Conservation (phyloP, 2,888 invertebrate genomes). For the Aphidius colemani region DNA sequence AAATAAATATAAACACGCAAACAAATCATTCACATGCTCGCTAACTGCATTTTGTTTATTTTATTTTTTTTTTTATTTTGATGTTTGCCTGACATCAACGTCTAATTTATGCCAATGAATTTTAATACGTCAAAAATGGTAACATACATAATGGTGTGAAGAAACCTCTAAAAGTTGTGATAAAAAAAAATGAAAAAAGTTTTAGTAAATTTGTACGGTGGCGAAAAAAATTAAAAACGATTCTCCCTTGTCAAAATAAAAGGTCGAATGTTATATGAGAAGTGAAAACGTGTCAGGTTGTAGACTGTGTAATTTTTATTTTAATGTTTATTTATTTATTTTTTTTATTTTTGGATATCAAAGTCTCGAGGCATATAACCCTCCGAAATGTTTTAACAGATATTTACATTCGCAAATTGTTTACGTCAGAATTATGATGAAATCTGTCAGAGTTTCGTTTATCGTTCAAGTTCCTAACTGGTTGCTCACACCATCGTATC, state of each 20-base stretch:
- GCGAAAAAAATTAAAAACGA: slow-evolving; percentile 9
- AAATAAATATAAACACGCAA: too few species aligned
- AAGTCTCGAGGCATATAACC: slow-evolving; percentile 5
- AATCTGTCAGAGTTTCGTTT: slow-evolving; percentile 56
- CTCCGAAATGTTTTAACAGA: slow-evolving; percentile 52
- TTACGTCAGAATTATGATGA: slow-evolving; percentile 56
- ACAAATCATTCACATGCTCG: too few species aligned
- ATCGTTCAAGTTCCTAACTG: slow-evolving; percentile 32
- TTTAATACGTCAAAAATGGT: slow-evolving; percentile 11
- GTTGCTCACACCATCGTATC: slow-evolving; percentile 24
- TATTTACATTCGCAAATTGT: slow-evolving; percentile 60
- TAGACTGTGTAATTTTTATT: slow-evolving; percentile 24
- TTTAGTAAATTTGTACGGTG: slow-evolving; percentile 4
- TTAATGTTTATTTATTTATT: slow-evolving; percentile 5
- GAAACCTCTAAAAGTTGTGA: slow-evolving; percentile 7
- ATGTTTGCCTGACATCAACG: slow-evolving; percentile 34
- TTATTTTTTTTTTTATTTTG: slow-evolving; percentile 26
- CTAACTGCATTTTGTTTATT: neutral
- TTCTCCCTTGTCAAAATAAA: neutral
- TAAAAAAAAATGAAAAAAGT: neutral
- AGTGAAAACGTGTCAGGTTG: slow-evolving; percentile 35
- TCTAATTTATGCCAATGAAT: slow-evolving; percentile 44
- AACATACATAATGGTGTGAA: slow-evolving; percentile 11
- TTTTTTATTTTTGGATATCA: slow-evolving; percentile 15
- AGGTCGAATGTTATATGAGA: slow-evolving; percentile 34